Conservation (phyloP, 2,888 invertebrate genomes). For the Tachina fera region DNA sequence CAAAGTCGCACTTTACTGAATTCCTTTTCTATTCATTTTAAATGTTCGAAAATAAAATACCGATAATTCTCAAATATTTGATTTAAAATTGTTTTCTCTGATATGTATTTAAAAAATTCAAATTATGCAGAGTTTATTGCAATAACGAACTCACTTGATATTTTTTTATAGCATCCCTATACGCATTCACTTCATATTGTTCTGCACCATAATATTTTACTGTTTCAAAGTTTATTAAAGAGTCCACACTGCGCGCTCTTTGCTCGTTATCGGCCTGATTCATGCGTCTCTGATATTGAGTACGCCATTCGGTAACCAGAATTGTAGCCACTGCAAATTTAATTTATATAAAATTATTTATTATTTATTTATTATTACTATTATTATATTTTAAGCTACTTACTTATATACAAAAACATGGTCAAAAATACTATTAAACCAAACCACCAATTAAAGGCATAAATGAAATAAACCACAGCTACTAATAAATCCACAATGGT, state of each 20-base stretch:
- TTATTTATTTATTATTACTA: neutral
- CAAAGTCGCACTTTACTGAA: too few species aligned
- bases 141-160: slow-evolving; percentile 87
- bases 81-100: too few species aligned
- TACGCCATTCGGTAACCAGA: slow-evolving; percentile 98
- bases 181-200: slow-evolving; percentile 93
- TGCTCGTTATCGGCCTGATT: slow-evolving; percentile 97
- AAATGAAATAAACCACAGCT: slow-evolving; percentile 94
- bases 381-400: slow-evolving; percentile 80
- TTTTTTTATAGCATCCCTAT: slow-evolving; percentile 91
- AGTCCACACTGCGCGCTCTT: slow-evolving; percentile 96
- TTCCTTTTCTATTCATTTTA: too few species aligned
- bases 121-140: neutral
- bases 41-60: too few species aligned
- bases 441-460: slow-evolving; percentile 96
- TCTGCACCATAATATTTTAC: slow-evolving; percentile 99
- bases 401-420: slow-evolving; percentile 96
- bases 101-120: too few species aligned
- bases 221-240: slow-evolving; percentile 98
- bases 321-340: slow-evolving; percentile 89
- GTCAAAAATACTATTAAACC: slow-evolving; percentile 97
- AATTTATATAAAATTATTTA: neutral
- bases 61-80: too few species aligned
- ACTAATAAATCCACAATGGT: slow-evolving; percentile 96
- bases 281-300: slow-evolving; percentile 96